These are phyloP conservation scores for Anguilla rostrata DNA, from an alignment of 2,113 vertebrate genomes.

Conservation along the genomic window DNA sequence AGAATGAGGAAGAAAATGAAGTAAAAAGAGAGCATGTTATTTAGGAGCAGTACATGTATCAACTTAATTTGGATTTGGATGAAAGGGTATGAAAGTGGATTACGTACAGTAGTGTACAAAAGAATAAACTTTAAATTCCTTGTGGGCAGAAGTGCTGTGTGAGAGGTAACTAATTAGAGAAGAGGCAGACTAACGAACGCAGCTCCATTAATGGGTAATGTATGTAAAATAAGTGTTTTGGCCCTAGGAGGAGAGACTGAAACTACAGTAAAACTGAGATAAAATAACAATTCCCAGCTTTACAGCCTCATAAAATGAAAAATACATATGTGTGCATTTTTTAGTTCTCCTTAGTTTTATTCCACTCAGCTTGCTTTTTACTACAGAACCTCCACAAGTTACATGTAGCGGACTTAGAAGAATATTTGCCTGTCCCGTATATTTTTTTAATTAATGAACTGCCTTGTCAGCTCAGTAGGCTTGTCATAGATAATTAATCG, in stretches of 20 bases:
- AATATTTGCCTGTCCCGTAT: neutral
- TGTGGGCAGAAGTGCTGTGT: slow-evolving; percentile 72
- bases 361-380: slow-evolving; percentile 54
- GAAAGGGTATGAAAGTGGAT: slow-evolving; percentile 34
- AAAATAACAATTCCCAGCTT: slow-evolving; percentile 57
- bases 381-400: neutral
- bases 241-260: slow-evolving; percentile 65
- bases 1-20: neutral
- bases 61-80: neutral
- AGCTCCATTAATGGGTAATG: slow-evolving; percentile 80
- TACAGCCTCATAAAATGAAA: slow-evolving; percentile 31
- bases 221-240: slow-evolving; percentile 76
- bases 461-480: neutral
- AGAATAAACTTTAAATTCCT: slow-evolving; percentile 67
- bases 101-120: slow-evolving; percentile 34
- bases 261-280: slow-evolving; percentile 62
- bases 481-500: neutral
- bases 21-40: neutral
- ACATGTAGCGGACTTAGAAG: neutral
- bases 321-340: slow-evolving; percentile 64
- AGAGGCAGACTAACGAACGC: slow-evolving; percentile 78
- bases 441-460: neutral
- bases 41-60: neutral
- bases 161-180: slow-evolving; percentile 71
- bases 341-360: slow-evolving; percentile 48